phyloP scores from a whole-genome alignment of 2,113 vertebrate species.

The Prinia subflava region DNA sequence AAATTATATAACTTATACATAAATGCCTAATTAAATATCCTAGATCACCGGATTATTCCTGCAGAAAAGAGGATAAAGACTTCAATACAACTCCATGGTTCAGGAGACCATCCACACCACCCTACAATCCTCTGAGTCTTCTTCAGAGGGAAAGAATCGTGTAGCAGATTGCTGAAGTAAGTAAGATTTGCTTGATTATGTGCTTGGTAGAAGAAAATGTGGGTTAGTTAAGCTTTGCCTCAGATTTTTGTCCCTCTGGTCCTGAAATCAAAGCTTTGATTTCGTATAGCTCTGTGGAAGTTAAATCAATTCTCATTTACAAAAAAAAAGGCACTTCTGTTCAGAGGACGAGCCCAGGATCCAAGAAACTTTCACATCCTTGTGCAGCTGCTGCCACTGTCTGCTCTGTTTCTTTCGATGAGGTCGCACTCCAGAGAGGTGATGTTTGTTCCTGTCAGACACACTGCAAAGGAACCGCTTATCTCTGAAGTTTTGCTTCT shows the following conservation, averaged over 20 bases:
- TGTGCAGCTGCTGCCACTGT: neutral
- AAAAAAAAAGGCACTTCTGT: neutral
- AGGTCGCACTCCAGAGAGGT: neutral
- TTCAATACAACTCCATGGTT: neutral
- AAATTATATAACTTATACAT: constrained; percentile 37
- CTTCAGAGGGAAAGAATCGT: neutral
- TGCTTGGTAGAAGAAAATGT: neutral
- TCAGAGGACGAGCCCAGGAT: neutral
- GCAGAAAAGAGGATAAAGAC: neutral
- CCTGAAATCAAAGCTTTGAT: neutral
- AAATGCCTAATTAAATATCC: constrained; percentile 56
- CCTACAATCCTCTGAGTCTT: neutral
- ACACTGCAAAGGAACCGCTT: neutral
- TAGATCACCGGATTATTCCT: neutral
- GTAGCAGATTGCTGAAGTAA: neutral
- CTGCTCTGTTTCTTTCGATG: too few relatives aligned
- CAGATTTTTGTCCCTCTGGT: neutral
- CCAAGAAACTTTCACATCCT: neutral
- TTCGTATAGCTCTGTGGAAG: neutral
- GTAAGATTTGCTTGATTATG: neutral
- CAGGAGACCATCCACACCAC: neutral
- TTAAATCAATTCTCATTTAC: neutral
- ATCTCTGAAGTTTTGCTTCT: neutral
- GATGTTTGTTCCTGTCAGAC: neutral
- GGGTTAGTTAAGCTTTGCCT: neutral